phyloP scores from a whole-genome alignment of 2,797 vertebrate genomes.

The Paedocypris micromegethes region DNA sequence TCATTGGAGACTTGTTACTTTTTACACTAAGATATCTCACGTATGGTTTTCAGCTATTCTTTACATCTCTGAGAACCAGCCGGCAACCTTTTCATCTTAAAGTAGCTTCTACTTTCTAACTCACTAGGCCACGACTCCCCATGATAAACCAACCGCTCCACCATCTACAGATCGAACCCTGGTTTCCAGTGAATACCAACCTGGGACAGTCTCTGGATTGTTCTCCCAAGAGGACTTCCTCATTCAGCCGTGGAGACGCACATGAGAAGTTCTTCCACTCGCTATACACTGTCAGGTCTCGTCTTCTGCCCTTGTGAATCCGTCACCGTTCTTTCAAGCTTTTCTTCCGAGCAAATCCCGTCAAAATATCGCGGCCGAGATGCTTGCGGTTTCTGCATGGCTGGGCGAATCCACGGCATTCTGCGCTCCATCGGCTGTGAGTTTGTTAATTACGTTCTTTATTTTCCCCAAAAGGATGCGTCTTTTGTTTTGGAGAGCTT shows the following conservation, averaged over 20 bases:
- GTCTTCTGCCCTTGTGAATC: not conserved
- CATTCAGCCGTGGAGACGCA: not conserved
- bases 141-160: too few relatives aligned
- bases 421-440: not conserved
- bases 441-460: not conserved
- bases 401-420: not conserved
- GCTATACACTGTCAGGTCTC: not conserved
- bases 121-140: too few relatives aligned
- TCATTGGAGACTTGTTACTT: too few relatives aligned
- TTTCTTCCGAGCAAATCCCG: not conserved
- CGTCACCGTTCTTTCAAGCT: slow-evolving; percentile 4
- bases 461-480: not conserved
- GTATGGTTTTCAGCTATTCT: too few relatives aligned
- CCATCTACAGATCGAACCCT: too few relatives aligned
- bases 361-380: not conserved
- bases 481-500: too few relatives aligned
- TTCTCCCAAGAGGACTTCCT: slow-evolving; percentile 7
- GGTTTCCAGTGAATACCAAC: too few relatives aligned
- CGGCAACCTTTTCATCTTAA: too few relatives aligned
- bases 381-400: slow-evolving; percentile 8
- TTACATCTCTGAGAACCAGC: too few relatives aligned
- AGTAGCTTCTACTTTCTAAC: too few relatives aligned
- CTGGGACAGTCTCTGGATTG: not conserved
- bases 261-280: slow-evolving; percentile 1
- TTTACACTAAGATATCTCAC: too few relatives aligned